A percentile compares a stretch with the other conserved stretches of the same genome.
phyloP scores from a whole-genome alignment of 2,113 vertebrate species.

The Geococcyx californianus region DNA sequence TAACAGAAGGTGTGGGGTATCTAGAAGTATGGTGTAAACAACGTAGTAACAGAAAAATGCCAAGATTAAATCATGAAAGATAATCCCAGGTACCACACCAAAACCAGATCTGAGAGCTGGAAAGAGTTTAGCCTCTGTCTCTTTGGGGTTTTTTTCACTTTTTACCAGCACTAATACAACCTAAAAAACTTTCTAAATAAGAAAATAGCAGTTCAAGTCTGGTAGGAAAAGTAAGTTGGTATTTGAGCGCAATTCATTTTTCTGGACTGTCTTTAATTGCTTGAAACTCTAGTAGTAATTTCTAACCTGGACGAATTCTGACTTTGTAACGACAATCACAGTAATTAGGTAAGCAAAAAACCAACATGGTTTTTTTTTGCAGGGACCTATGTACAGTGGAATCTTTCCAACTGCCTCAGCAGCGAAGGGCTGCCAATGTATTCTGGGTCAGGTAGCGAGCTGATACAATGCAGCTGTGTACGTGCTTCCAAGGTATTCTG shows the following conservation, averaged over 20 bases:
- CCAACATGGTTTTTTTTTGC: not conserved
- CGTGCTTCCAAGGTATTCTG: not conserved
- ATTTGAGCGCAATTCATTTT: not conserved
- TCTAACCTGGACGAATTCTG: not conserved
- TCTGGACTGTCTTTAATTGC: not conserved
- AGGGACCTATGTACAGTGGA: fast-evolving
- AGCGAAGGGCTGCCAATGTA: not conserved
- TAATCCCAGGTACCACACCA: not conserved
- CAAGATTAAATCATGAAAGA: not conserved
- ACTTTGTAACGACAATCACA: not conserved
- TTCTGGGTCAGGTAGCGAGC: not conserved
- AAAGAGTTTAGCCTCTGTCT: not conserved
- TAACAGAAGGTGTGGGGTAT: not conserved
- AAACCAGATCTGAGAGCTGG: not conserved
- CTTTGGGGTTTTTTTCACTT: not conserved
- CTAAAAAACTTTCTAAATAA: not conserved
- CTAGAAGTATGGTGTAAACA: not conserved
- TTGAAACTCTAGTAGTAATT: not conserved
- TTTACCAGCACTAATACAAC: not conserved
- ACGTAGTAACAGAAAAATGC: not conserved
- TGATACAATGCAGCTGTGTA: not conserved
- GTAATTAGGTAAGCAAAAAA: not conserved
- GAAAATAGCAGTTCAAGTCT: not conserved
- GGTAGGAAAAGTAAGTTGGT: not conserved
- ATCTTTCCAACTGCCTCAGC: not conserved